Evolutionary conservation across 2,113 vertebrate species (phyloP).

Genomic region (Cyanocitta stelleri): DNA sequence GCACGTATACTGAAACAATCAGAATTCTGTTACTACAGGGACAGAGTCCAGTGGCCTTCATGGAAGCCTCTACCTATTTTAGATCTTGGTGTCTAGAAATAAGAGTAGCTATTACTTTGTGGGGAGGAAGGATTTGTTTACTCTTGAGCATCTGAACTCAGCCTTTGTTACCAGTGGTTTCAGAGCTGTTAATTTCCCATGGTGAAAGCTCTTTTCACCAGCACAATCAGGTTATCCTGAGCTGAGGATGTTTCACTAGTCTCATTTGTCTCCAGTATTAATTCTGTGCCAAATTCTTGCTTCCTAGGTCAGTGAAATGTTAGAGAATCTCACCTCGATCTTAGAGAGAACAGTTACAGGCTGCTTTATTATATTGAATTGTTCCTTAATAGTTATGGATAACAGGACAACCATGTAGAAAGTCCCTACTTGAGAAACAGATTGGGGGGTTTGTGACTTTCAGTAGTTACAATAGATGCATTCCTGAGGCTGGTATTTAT

Average conservation of each 20-base stretch:
- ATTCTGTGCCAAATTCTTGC: neutral
- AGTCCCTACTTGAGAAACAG: neutral
- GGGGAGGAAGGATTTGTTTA: neutral
- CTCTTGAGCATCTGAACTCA: neutral
- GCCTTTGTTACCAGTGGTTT: neutral
- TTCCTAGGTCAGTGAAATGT: neutral
- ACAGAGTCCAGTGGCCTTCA: neutral
- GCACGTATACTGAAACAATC: neutral
- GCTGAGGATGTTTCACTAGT: neutral
- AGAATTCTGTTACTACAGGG: neutral
- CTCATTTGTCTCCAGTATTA: neutral
- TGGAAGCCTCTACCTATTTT: neutral
- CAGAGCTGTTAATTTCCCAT: slow-evolving; percentile 1
- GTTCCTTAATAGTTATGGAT: neutral
- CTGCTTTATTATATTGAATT: neutral
- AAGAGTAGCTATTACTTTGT: neutral
- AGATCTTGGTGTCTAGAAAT: neutral
- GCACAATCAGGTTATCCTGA: neutral
- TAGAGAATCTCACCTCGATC: neutral
- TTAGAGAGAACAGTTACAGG: neutral
- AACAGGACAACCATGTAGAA: neutral
- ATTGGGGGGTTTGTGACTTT: neutral
- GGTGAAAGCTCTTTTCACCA: neutral
- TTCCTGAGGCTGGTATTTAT: neutral
- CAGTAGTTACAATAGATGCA: neutral